Percentiles rank a stretch among this genome's conserved stretches.
phyloP scores from a whole-genome alignment of 2,113 vertebrate genomes.

The Phoenicopterus ruber region DNA sequence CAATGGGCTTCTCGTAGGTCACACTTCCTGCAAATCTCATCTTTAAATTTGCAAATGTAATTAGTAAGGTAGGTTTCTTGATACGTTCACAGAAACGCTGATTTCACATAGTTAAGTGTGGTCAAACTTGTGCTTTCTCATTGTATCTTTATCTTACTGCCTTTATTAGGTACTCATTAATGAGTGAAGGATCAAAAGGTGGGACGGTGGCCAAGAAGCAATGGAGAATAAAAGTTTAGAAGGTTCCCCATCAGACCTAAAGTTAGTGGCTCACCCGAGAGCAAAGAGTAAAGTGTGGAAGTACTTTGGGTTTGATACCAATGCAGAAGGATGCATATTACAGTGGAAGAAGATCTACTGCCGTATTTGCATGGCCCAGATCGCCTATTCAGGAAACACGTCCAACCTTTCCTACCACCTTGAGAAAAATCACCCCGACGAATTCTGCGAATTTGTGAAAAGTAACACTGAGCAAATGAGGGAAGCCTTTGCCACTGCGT shows the following conservation, averaged over 20 bases:
- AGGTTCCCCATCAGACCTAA: conserved; percentile 79
- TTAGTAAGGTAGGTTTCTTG: conserved; percentile 57
- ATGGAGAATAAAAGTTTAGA: conserved; percentile 83
- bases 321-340: conserved; percentile 87
- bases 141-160: conserved; percentile 80
- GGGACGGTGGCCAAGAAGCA: conserved; percentile 70
- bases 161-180: conserved; percentile 83
- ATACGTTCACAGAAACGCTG: conserved; percentile 13
- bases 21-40: conserved; percentile 23
- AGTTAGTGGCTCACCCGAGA: conserved; percentile 87
- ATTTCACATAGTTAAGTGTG: conserved; percentile 58
- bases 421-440: conserved; percentile 86
- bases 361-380: conserved; percentile 88
- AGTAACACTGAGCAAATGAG: conserved; percentile 88
- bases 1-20: neutral
- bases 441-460: conserved; percentile 86
- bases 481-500: conserved; percentile 80
- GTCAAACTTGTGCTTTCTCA: conserved; percentile 70
- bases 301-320: conserved; percentile 90
- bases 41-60: conserved; percentile 44
- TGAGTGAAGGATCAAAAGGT: conserved; percentile 76
- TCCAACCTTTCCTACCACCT: conserved; percentile 91
- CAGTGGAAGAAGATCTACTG: conserved; percentile 91
- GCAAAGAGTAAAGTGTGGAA: conserved; percentile 94
- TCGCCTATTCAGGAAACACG: conserved; percentile 89